These are phyloP conservation scores for Barypeithes pellucidus DNA, from an alignment of 2,888 invertebrate genomes.

Conservation along the genomic window DNA sequence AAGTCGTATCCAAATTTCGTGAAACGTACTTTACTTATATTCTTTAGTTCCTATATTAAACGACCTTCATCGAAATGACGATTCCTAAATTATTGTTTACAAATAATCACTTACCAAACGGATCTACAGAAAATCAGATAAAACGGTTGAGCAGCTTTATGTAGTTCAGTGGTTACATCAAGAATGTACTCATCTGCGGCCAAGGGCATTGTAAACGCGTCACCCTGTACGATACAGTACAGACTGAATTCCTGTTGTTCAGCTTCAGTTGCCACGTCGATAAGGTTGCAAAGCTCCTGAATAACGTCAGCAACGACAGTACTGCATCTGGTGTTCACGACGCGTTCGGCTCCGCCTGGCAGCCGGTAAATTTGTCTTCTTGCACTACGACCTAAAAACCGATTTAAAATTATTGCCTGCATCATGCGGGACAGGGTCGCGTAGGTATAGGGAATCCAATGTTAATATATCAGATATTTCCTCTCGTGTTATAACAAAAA, in stretches of 20 bases:
- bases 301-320: conserved; percentile 91
- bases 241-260: conserved; percentile 98
- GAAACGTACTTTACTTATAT: too few relatives aligned
- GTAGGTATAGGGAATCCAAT: too few relatives aligned
- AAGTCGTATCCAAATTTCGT: too few relatives aligned
- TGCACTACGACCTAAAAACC: conserved; percentile 71
- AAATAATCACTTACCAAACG: conserved; percentile 82
- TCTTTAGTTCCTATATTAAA: too few relatives aligned
- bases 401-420: conserved; percentile 11
- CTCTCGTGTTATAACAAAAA: too few relatives aligned
- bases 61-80: too few relatives aligned
- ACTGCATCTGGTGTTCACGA: conserved; percentile 93
- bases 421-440: too few relatives aligned
- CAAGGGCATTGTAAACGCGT: conserved; percentile 96
- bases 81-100: too few relatives aligned
- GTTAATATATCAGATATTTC: too few relatives aligned
- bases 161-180: conserved; percentile 95
- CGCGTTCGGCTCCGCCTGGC: conserved; percentile 95
- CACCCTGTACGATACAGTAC: conserved; percentile 97
- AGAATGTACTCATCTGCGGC: conserved; percentile 96
- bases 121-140: conserved; percentile 98
- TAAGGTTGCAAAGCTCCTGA: conserved; percentile 79
- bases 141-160: conserved; percentile 94
- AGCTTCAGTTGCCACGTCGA: conserved; percentile 79
- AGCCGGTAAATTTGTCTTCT: conserved; percentile 91